Evolutionary conservation across 92 coral and sea anemone genomes (phyloP).

Genomic region (Chrysogorgia sp.): DNA sequence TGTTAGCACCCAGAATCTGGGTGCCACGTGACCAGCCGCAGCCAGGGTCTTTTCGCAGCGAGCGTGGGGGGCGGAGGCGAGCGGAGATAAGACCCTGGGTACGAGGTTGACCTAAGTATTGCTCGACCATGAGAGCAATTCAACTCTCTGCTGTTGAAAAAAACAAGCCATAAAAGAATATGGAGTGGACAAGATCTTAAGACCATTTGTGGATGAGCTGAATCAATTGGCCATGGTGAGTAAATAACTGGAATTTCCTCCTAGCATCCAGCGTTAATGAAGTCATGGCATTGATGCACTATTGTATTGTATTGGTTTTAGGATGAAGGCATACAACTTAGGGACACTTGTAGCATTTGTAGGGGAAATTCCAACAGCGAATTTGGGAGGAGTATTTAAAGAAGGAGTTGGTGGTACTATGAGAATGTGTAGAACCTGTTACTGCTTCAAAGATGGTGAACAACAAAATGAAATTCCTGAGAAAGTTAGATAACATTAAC

Average conservation of each 20-base stretch:
- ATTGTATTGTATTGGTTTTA: not conserved
- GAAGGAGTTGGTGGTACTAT: not conserved
- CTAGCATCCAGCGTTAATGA: not conserved
- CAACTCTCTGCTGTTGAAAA: conserved; percentile 4
- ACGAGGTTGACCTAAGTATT: no score
- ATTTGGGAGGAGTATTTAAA: not conserved
- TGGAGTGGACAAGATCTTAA: not conserved
- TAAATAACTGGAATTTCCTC: not conserved
- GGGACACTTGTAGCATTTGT: not conserved
- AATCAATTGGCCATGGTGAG: not conserved
- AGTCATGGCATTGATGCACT: not conserved
- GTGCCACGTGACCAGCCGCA: no score
- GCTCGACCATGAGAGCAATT: conserved; percentile 4
- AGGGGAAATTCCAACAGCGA: not conserved
- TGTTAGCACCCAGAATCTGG: no score
- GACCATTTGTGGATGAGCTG: not conserved
- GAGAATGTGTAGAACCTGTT: conserved; percentile 2
- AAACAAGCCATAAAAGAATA: not conserved
- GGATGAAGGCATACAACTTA: not conserved
- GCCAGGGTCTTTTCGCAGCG: no score
- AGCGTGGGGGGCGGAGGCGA: no score
- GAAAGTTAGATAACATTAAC: not conserved
- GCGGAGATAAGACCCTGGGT: no score
- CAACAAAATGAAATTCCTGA: not conserved
- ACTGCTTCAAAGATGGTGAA: not conserved